phyloP scores from a whole-genome alignment of 2,888 invertebrate species.

The Drymonia ruficornis region DNA sequence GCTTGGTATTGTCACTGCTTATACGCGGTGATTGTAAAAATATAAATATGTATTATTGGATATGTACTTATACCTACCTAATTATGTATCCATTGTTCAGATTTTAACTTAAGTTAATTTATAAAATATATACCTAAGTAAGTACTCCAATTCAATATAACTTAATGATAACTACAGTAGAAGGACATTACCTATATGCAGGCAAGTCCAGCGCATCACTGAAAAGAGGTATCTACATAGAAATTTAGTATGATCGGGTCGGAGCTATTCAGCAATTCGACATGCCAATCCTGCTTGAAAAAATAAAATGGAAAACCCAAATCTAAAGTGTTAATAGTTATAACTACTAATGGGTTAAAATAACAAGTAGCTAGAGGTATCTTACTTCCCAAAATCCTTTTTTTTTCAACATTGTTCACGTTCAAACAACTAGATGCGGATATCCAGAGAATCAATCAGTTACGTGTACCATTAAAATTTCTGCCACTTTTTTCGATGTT shows the following conservation, averaged over 20 bases:
- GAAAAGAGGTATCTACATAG: too few relatives aligned
- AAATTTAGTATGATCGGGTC: not conserved
- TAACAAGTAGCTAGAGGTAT: not conserved
- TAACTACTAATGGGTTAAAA: not conserved
- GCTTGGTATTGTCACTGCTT: not conserved
- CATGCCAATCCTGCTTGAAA: not conserved
- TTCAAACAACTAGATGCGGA: constrained; percentile 4
- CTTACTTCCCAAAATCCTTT: not conserved
- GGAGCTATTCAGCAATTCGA: not conserved
- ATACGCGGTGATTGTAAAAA: too few relatives aligned
- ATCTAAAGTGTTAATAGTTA: not conserved
- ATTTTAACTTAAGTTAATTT: too few relatives aligned
- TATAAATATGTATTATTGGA: too few relatives aligned
- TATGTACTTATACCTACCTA: too few relatives aligned
- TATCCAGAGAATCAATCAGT: constrained; percentile 34
- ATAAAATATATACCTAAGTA: too few relatives aligned
- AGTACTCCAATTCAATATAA: too few relatives aligned
- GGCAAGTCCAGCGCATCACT: too few relatives aligned
- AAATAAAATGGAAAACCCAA: not conserved
- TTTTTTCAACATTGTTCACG: not conserved
- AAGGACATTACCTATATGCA: too few relatives aligned
- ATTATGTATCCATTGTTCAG: too few relatives aligned
- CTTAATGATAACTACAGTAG: too few relatives aligned
- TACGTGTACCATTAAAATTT: constrained; percentile 40
- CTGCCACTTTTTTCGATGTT: constrained; percentile 38